Evolutionary conservation across 2,888 invertebrate genomes (phyloP), one percentile per base, ranked within the genome.

Genomic region (Anoncus sp.): DNA sequence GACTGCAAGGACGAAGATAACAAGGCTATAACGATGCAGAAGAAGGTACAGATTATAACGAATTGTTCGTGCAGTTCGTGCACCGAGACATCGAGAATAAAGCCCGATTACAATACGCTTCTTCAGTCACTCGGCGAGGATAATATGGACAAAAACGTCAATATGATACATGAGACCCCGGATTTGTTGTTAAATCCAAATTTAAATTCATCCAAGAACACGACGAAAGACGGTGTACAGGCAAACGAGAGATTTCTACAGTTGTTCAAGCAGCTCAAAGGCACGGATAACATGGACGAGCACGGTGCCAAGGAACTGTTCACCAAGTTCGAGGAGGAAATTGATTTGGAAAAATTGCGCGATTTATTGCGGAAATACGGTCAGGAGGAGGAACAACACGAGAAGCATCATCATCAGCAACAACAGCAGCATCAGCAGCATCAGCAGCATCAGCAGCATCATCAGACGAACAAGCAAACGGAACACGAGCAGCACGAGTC

Each of bases 31-130:
- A 92, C 92, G 14, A 91, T 94, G 85, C 92, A 93, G 74, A 94
- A 94, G 87, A 92, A 93, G 22, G 94, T 95, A 0, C 94, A 95
- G 87, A 93, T 94, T 69, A 95, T 95, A 72, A 93, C 93, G 16
- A 94, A 94, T 83, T 95, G 95, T 84, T 93, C 94, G 16, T 95
- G 95, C 86, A 92, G 93, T 75, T 93, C 94, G 1, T 95, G 94
- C 83, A 92, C 92, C 79, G 93, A 93, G 72, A 91, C 91, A 0
- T 89, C 90, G 22, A 88, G 86, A 59, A 88, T 89, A 80, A 87
- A 89, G 51, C 86, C 90, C 0, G 91, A 91, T 45, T 89, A 91
- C 78, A 90, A 89, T 70, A 88, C 87, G 12, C 80, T 90, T 0
- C 83, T 90, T 1, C 90, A 89, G 20, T 85, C 90, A 0, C 79